A percentile compares a stretch with the other conserved stretches of the same genome.
Conservation (phyloP, 2,797 vertebrate species). For the Dromococcyx pavoninus region DNA sequence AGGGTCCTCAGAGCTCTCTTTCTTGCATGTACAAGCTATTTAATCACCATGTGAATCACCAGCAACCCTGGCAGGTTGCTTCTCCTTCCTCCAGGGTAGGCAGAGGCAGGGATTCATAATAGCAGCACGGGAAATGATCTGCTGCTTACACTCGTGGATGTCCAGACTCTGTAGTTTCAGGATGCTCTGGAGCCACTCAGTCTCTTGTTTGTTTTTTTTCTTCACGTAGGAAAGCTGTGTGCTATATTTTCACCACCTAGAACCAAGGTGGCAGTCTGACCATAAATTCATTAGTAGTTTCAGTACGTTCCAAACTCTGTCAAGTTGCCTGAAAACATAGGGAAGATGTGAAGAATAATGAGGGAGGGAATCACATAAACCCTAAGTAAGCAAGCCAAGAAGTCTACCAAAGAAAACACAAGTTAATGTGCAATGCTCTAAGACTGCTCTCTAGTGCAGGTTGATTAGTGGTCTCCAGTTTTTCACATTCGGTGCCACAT, state of each 20-base stretch:
- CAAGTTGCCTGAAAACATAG: not conserved
- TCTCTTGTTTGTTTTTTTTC: not conserved
- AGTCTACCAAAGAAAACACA: not conserved
- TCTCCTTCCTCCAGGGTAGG: not conserved
- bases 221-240: not conserved
- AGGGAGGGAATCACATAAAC: not conserved
- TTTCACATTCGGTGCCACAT: slow-evolving; percentile 20
- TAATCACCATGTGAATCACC: not conserved
- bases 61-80: not conserved
- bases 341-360: not conserved
- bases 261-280: not conserved
- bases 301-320: not conserved
- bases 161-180: not conserved
- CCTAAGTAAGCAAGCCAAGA: not conserved
- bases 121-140: not conserved
- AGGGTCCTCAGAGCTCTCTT: not conserved
- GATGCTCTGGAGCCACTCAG: not conserved
- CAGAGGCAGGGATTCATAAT: not conserved
- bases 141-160: not conserved
- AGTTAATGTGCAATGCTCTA: not conserved
- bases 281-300: not conserved
- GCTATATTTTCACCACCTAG: not conserved
- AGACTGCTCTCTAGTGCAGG: not conserved
- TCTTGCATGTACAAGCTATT: not conserved
- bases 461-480: slow-evolving; percentile 2